Evolutionary conservation across 2,888 invertebrate species (phyloP).

Genomic region (Pelosia muscerda): DNA sequence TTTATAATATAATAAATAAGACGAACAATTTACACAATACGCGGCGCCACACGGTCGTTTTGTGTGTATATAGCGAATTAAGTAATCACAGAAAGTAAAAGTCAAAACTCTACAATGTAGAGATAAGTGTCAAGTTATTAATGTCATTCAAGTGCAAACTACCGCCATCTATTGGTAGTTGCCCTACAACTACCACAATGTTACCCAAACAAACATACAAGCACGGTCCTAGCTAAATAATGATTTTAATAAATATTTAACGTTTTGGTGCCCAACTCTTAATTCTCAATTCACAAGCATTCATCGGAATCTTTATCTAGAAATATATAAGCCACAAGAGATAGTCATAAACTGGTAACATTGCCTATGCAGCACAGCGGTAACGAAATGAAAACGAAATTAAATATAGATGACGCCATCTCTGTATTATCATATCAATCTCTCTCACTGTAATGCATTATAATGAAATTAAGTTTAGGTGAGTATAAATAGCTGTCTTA

Average conservation of each 20-base stretch:
- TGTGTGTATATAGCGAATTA: neutral
- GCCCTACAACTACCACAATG: neutral
- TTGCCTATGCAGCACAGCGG: neutral
- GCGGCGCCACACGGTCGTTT: neutral
- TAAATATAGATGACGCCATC: no score
- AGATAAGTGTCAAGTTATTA: neutral
- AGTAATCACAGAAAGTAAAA: neutral
- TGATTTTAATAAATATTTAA: neutral
- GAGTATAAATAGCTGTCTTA: no score
- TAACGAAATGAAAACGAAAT: no score
- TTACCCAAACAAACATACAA: neutral
- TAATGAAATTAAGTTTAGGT: no score
- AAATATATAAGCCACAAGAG: neutral
- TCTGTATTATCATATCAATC: no score
- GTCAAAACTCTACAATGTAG: neutral
- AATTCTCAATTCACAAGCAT: neutral
- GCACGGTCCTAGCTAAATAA: neutral
- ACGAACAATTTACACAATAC: neutral
- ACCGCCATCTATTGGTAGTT: neutral
- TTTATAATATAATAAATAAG: slow-evolving; percentile 11
- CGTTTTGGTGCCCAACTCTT: neutral
- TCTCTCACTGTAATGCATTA: no score
- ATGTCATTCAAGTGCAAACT: neutral
- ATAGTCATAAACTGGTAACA: neutral
- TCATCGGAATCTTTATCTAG: neutral